A percentile compares a stretch with the other conserved stretches of the same genome.
Evolutionary conservation across 2,113 vertebrate species (phyloP).

Genomic region (Elephantulus edwardii): DNA sequence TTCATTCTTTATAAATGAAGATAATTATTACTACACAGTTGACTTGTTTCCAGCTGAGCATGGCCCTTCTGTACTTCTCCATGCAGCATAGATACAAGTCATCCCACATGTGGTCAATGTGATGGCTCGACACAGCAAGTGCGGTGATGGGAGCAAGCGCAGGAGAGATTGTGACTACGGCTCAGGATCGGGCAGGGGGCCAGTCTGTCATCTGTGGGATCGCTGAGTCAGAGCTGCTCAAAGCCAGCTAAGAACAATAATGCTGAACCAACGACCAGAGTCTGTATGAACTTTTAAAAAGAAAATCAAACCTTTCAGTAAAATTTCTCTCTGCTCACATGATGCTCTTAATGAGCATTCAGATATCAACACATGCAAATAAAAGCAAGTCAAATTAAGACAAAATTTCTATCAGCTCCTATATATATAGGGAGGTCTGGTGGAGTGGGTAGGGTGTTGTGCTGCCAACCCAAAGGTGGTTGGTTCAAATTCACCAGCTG

Average conservation of each 20-base stretch:
- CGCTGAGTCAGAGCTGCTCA: no score
- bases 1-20: not conserved
- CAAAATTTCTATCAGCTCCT: not conserved
- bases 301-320: not conserved
- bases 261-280: not conserved
- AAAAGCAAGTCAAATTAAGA: not conserved
- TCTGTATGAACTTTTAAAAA: slow-evolving; percentile 12
- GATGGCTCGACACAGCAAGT: no score
- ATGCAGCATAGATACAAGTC: not conserved
- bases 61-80: not conserved
- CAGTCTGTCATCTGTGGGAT: no score
- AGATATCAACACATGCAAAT: not conserved
- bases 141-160: no score
- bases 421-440: no score
- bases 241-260: no score
- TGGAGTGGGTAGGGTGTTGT: no score
- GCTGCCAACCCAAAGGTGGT: not conserved
- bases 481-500: not conserved
- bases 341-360: not conserved
- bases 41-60: not conserved
- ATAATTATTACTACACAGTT: not conserved
- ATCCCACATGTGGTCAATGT: not conserved
- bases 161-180: no score
- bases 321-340: slow-evolving; percentile 23
- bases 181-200: no score